Base-by-base conservation (phyloP, 2,888 invertebrate genomes). In the Drosophila anomalipes region DNA sequence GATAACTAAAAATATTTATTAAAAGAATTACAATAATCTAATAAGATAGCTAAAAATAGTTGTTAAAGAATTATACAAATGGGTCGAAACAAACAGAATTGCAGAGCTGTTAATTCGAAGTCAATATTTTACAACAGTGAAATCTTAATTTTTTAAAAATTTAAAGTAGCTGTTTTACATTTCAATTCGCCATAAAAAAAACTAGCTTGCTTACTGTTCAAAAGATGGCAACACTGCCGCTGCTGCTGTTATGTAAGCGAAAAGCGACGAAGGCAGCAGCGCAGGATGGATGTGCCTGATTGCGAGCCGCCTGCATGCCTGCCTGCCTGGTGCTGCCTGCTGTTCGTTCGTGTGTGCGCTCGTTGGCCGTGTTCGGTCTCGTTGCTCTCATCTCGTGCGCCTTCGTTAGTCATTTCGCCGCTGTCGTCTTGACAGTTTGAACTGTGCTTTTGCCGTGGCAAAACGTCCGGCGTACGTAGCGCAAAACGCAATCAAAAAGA, bases 391-490 rank as follows among this genome's bases (percentile, higher is more conserved):
- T 28, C 53, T 53, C 47, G 44, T 47, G 49, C 53, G 67, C 52
- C 61, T 67, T 77, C 78, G 78, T 39, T 44, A 16, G 68, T 63
- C 73, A 69, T 81, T 81, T 79, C 65, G 81, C 59, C 78, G 73
- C 53, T 54, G 68, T 61, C 72, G 68, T 78, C 79, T 77, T 81
- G 83, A 61, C 87, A 86, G 87, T 90, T 75, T 73, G 71, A 78
- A 75, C 81, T 81, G 89, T 90, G 89, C 86, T 88, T 88, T 79
- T 89, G 89, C 71, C 62, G 70, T 62, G 60, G 69, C 60, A 57
- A 65, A 82, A 82, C 82, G 80, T 79, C 66, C 51, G 71, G 81
- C 74, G 86, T 81, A 64, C 70, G 64, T 62, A 70, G 75, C 67
- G 75, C 74, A 83, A 64, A 75, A 71, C 70, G 57, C 57, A 68